phyloP scores from a whole-genome alignment of 2,113 vertebrate genomes.

The Synchiropus splendidus region DNA sequence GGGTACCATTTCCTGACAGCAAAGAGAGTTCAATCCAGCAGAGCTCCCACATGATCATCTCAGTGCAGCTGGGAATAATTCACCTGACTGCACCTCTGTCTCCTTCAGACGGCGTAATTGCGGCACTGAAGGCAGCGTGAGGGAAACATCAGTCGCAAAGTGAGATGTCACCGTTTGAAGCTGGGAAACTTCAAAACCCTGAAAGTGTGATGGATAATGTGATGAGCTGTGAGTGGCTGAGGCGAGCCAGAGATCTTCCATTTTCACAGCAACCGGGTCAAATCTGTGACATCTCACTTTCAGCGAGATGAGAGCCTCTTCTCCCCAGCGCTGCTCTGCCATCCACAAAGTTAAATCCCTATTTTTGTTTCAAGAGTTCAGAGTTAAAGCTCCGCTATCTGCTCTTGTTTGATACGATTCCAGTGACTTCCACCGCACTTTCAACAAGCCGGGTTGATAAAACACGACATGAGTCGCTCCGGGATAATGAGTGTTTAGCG shows the following conservation, averaged over 20 bases:
- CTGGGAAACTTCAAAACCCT: constrained; percentile 24
- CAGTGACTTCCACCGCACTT: constrained; percentile 13
- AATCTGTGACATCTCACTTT: constrained; percentile 4
- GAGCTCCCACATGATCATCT: too few relatives aligned
- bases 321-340: not conserved
- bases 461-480: constrained; percentile 29
- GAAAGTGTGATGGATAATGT: constrained; percentile 11
- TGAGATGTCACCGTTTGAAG: constrained; percentile 20
- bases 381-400: constrained; percentile 24
- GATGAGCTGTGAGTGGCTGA: constrained; percentile 1
- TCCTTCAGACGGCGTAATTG: too few relatives aligned
- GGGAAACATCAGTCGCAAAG: constrained; percentile 19
- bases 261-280: constrained; percentile 10
- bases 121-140: too few relatives aligned
- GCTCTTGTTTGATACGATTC: constrained; percentile 10
- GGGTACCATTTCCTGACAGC: too few relatives aligned
- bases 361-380: constrained; percentile 17
- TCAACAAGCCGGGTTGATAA: constrained; percentile 44
- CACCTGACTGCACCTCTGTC: too few relatives aligned
- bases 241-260: not conserved
- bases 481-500: constrained; percentile 61
- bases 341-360: not conserved
- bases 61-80: too few relatives aligned
- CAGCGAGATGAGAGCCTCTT: not conserved
- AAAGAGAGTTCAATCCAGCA: too few relatives aligned